Evolutionary conservation across 2,888 invertebrate species (phyloP).

Genomic region (Synanthedon andrenaeformis): DNA sequence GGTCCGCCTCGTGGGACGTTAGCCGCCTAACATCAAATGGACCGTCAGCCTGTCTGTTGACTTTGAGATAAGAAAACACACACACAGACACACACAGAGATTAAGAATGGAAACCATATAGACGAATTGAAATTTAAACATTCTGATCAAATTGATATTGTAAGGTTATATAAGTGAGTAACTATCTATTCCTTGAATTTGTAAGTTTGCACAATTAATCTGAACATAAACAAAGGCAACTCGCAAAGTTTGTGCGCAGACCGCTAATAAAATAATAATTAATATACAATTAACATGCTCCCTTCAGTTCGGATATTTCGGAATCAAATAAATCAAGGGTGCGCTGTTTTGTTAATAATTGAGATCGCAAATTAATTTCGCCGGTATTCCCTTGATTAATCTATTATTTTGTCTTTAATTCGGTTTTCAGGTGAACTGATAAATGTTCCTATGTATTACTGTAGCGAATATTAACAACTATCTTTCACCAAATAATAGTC

Average conservation of each 20-base stretch:
- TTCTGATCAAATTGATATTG: too few species aligned
- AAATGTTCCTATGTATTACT: too few species aligned
- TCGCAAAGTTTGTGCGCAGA: conserved; percentile 1
- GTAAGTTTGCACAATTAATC: conserved; percentile 29
- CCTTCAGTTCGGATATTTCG: conserved; percentile 19
- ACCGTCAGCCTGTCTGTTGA: too few species aligned
- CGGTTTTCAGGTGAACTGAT: background rate
- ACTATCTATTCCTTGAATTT: background rate
- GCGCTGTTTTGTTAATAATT: conserved; percentile 18
- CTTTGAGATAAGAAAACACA: too few species aligned
- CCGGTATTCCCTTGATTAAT: background rate
- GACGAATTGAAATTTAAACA: too few species aligned
- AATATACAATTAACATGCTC: conserved; percentile 25
- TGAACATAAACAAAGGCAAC: conserved; percentile 31
- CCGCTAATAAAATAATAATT: conserved; percentile 32
- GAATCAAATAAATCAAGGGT: conserved; percentile 31
- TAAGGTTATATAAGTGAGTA: too few species aligned
- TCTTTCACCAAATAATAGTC: too few species aligned
- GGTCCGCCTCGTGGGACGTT: too few species aligned
- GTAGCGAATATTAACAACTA: too few species aligned
- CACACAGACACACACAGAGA: too few species aligned
- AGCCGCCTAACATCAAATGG: too few species aligned
- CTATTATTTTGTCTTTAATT: background rate
- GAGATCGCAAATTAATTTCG: conserved; percentile 4
- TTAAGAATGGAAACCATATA: too few species aligned